phyloP scores from a whole-genome alignment of 2,888 invertebrate genomes.

The Pegoplata infirma region DNA sequence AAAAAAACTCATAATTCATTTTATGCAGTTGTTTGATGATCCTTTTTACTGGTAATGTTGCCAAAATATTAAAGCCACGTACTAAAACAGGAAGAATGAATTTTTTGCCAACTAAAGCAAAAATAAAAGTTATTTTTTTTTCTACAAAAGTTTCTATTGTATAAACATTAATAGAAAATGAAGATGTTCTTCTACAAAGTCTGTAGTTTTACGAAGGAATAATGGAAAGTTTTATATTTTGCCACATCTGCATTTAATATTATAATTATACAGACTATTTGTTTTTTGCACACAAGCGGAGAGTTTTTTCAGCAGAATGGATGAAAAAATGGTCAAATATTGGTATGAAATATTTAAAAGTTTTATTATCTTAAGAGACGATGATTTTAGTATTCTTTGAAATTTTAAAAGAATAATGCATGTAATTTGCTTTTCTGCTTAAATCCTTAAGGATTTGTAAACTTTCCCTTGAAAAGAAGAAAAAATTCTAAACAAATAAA shows the following conservation, averaged over 20 bases:
- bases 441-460: slow-evolving; percentile 48
- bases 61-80: slow-evolving; percentile 37
- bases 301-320: slow-evolving; percentile 5
- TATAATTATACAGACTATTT: slow-evolving; percentile 65
- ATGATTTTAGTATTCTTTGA: not conserved
- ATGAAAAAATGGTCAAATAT: slow-evolving; percentile 60
- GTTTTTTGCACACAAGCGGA: slow-evolving; percentile 42
- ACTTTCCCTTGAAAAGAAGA: slow-evolving; percentile 4
- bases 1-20: slow-evolving; percentile 61
- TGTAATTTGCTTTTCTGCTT: slow-evolving; percentile 11
- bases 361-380: slow-evolving; percentile 9
- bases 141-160: slow-evolving; percentile 16
- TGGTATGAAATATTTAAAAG: slow-evolving; percentile 51
- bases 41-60: slow-evolving; percentile 55
- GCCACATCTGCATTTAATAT: slow-evolving; percentile 67
- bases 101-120: slow-evolving; percentile 52
- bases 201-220: slow-evolving; percentile 15
- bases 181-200: no score
- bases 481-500: slow-evolving; percentile 22
- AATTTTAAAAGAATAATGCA: no score
- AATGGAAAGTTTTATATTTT: slow-evolving; percentile 46
- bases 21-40: slow-evolving; percentile 57
- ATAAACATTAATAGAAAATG: slow-evolving; percentile 21
- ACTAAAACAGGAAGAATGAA: slow-evolving; percentile 16
- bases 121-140: slow-evolving; percentile 44